Base-by-base conservation (phyloP, 2,113 vertebrate species). In the Xiphorhynchus elegans region DNA sequence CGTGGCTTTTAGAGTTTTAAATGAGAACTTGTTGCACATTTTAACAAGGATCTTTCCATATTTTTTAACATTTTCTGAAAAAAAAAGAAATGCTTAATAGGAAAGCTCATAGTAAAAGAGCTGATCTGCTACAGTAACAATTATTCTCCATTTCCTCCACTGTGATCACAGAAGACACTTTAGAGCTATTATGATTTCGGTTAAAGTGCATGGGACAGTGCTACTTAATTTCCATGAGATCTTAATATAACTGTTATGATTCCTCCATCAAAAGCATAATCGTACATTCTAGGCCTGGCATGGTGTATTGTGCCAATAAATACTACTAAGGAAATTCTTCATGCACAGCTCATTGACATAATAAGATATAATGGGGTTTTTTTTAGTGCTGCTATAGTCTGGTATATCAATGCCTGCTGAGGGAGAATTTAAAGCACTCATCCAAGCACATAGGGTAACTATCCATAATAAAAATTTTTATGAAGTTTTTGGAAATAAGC, bases 391-490 rank as follows among this genome's bases (percentile, higher is more conserved):
- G 87, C 89, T 87, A 72, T 96, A 95, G 92, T 95, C 96, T 95
- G 63, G 79, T 95, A 74, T 97, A 91, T 84, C 96, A 95, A 85
- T 95, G 87, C 59, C 87, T 86, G 83, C 82, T 87, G 66, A 97
- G 95, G 95, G 96, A 97, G 96, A 83, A 16, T 96, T 97, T 96
- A 97, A 93, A 19, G 72, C 93, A 95, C 64, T 96, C 95, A 96
- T 95, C 87, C 55, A 74, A 95, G 92, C 47, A 95, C 93, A 73
- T 23, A 89, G 84, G 91, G 76, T 78, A 91, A 84, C 83, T 94
- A 87, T 81, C 90, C 63, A 80, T 89, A 62, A 94, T 81, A 90
- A 90, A 75, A 94, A 89, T 66, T 89, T 88, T 97, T 81, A 93
- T 84, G 83, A 94, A 96, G 74, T 93, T 94, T 96, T 96, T 85